Base-by-base conservation (phyloP, 2,888 invertebrate species). In the Copidosoma aretas region DNA sequence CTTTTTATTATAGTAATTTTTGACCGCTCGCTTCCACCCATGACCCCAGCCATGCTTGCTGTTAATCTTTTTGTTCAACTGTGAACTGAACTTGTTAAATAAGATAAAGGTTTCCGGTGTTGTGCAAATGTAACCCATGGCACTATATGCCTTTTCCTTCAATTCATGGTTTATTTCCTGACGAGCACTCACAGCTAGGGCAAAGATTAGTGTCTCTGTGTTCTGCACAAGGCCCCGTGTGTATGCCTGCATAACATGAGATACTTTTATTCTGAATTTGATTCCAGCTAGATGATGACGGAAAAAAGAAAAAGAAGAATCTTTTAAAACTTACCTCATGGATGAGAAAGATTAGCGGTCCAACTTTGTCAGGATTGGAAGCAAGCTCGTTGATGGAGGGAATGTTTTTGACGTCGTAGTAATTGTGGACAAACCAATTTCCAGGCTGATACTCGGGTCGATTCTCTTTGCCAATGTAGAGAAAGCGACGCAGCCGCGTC, bases 91-190 rank as follows among this genome's bases (percentile, higher is more conserved):
- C 77, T 88, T 88, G 64, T 88, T 85, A 74, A 91, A 91, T 25
- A 88, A 82, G 83, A 91, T 86, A 78, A 91, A 84, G 73, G 90
- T 86, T 73, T 90, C 88, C 12, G 91, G 88, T 60, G 87, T 86
- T 71, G 86, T 85, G 77, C 89, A 90, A 46, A 92, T 84, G 76
- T 87, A 85, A 64, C 83, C 75, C 1, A 88, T 84, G 17, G 84
- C 85, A 64, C 84, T 84, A 73, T 90, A 90, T 0, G 87, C 86
- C 4, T 85, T 85, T 67, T 85, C 84, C 74, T 88, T 88, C 1
- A 88, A 84, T 53, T 77, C 75, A 59, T 81, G 73, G 81, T 81
- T 80, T 75, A 76, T 76, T 12, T 79, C 79, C 71, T 87, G 84
- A 43, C 78, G 73, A 1, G 89, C 84, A 77, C 90, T 90, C 76